Base-by-base conservation (phyloP, 2,888 invertebrate species). In the Cylindroiulus punctatus region DNA sequence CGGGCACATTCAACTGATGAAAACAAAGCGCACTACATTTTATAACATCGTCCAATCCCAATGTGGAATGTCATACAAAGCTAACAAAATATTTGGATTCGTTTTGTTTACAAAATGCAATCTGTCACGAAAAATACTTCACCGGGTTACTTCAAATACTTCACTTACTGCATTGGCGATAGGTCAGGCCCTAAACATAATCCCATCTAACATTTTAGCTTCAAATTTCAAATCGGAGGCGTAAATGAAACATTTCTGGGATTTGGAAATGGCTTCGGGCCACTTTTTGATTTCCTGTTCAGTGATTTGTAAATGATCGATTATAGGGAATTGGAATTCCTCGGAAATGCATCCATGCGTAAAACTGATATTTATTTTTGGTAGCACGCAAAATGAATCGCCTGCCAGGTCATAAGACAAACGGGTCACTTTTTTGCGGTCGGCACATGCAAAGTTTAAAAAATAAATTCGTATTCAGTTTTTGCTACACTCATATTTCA, bases 241-340 rank as follows among this genome's bases (percentile, higher is more conserved):
- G 57, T 22, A 1, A 22, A 22, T 8, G 52, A 19, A 52, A 19
- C 14, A 5, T 52, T 52, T 52, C 5, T 1, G 12, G n/a, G 22
- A 12, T 57, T 57, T 22, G 22, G 47, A 57, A 57, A 22, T 10
- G 19, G 12, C 7, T n/a, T n/a, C 0, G 57, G 2, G 22, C 22
- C 57, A 22, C 57, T 57, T 57, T 57, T 57, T 57, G 57, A 22
- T 22, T 22, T 57, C 57, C 22, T 57, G 22, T 57, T 57, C 57
- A 19, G 57, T 57, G 57, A 57, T 57, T 57, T 57, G 57, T 57
- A 22, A 57, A 57, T 57, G 57, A 57, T 57, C 57, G 57, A 57
- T 57, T 57, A 57, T 57, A 22, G 57, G 22, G 22, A 57, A 57
- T 57, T 57, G 7, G 22, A 22, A 57, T 19, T 57, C 7, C 22